Conservation (phyloP, 2,113 vertebrate species). For the Turnix velox region DNA sequence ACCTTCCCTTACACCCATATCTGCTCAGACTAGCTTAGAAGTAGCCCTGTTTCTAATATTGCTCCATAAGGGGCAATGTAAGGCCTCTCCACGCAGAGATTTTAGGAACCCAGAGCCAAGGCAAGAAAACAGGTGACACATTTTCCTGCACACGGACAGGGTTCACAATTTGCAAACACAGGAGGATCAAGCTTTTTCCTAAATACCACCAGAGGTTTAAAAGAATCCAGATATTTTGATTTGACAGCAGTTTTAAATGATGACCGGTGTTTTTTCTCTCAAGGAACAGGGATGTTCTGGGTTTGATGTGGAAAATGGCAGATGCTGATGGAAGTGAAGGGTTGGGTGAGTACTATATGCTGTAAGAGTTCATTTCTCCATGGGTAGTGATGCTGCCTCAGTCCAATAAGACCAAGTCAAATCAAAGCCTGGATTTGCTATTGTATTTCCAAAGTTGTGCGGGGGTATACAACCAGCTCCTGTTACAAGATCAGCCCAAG, state of each 20-base stretch:
- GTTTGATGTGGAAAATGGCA: not conserved
- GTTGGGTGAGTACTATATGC: not conserved
- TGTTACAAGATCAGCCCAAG: not conserved
- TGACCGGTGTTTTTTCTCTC: not conserved
- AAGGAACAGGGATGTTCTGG: not conserved
- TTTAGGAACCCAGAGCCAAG: not conserved
- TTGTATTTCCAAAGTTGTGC: not conserved
- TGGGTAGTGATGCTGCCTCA: not conserved
- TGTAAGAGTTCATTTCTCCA: rapidly evolving
- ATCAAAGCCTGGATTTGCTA: not conserved
- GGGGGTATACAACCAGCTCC: not conserved
- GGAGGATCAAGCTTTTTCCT: not conserved
- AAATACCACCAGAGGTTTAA: not conserved
- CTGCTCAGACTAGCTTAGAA: not conserved
- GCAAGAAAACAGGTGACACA: not conserved
- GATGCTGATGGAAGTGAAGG: not conserved
- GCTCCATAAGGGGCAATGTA: not conserved
- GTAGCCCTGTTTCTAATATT: not conserved
- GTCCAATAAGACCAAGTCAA: not conserved
- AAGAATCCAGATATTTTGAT: not conserved
- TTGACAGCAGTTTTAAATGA: not conserved
- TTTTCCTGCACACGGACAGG: not conserved
- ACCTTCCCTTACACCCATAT: not conserved
- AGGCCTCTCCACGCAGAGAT: not conserved
- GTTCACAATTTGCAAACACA: not conserved